phyloP scores from a whole-genome alignment of 2,888 invertebrate species.

The Cephus sareptanus region DNA sequence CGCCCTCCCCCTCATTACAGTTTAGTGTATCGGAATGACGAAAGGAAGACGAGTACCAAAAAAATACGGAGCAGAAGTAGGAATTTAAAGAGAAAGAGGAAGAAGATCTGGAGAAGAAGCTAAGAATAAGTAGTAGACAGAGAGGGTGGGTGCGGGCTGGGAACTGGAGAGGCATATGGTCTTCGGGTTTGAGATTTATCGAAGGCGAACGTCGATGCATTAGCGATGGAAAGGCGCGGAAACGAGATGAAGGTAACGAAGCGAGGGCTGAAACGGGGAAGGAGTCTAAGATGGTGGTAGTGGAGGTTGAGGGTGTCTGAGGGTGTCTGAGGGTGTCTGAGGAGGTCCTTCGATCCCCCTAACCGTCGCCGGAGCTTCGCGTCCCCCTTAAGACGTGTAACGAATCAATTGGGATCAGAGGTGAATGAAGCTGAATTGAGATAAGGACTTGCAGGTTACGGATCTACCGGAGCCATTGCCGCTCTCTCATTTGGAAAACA shows the following conservation, averaged over 20 bases:
- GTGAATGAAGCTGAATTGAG: constrained; percentile 26
- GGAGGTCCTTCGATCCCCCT: constrained; percentile 18
- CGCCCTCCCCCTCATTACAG: no score
- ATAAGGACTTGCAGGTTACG: constrained; percentile 22
- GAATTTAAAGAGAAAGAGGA: no score
- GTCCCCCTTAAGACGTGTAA: constrained; percentile 44
- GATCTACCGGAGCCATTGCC: constrained; percentile 12
- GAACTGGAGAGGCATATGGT: constrained; percentile 29
- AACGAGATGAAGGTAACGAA: constrained; percentile 52
- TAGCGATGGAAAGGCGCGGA: constrained; percentile 50
- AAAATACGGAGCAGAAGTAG: no score
- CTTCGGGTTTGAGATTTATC: constrained; percentile 48
- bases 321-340: neutral
- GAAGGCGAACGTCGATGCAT: constrained; percentile 53
- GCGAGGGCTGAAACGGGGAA: constrained; percentile 47
- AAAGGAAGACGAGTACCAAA: no score
- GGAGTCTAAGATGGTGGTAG: constrained; percentile 30
- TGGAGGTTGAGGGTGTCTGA: neutral
- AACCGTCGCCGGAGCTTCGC: constrained; percentile 19
- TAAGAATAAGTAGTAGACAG: no score
- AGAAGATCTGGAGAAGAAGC: no score
- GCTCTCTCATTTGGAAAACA: constrained; percentile 12
- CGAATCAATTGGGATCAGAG: constrained; percentile 53
- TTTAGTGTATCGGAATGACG: no score
- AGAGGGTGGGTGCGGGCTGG: neutral